phyloP scores from a whole-genome alignment of 2,888 invertebrate species.

The Heteropelma amictum region DNA sequence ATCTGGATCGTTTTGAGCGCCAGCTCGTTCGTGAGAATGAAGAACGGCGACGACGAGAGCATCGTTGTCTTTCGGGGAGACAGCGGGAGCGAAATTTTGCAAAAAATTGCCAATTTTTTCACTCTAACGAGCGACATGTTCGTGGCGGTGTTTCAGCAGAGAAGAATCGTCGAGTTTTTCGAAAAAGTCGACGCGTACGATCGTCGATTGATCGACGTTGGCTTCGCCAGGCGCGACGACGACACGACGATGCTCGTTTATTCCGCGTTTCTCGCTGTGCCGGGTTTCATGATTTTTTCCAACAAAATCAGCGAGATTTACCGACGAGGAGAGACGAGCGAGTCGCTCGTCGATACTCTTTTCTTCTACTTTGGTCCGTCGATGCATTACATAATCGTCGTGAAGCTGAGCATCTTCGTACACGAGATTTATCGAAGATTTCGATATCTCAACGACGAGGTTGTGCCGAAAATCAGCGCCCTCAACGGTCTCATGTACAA shows the following conservation, averaged over 20 bases:
- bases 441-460: conserved; percentile 11
- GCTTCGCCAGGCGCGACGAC: conserved; percentile 4
- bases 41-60: background rate
- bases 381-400: conserved; percentile 10
- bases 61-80: too few species aligned
- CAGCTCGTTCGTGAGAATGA: background rate
- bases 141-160: conserved; percentile 22
- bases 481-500: background rate
- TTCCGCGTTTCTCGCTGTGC: background rate
- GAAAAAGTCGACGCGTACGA: conserved; percentile 19
- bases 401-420: conserved; percentile 28
- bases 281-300: background rate
- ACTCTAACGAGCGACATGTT: conserved; percentile 2
- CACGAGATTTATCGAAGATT: conserved; percentile 24
- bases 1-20: conserved; percentile 7
- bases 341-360: too few species aligned
- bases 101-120: background rate
- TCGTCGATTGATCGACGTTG: conserved; percentile 8
- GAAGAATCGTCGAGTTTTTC: background rate
- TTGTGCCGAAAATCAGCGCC: background rate
- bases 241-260: background rate
- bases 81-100: background rate
- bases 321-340: background rate
- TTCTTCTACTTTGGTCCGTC: background rate
- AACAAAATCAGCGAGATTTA: background rate